Evolutionary conservation across 2,888 invertebrate genomes (phyloP), one percentile per base, ranked within the genome.

Genomic region (Fissipunctia ypsillon): DNA sequence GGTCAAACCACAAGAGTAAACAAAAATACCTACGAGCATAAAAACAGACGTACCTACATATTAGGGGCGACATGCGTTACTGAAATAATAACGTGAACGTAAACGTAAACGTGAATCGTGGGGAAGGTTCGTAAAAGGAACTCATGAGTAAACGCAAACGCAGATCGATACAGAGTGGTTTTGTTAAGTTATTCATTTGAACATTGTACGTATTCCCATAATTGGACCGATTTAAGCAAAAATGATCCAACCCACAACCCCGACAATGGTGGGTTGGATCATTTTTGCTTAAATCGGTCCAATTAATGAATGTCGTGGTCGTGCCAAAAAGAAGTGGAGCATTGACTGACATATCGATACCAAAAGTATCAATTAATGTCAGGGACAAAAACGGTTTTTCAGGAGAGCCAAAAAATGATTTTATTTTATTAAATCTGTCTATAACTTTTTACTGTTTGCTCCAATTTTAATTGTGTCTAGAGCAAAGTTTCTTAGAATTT

Each of bases 271-370:
- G n/a, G n/a, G n/a, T n/a, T n/a, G n/a, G n/a, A n/a, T n/a, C n/a
- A n/a, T n/a, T n/a, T n/a, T n/a, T n/a, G n/a, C n/a, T n/a, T n/a
- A n/a, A n/a, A n/a, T n/a, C n/a, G n/a, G n/a, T n/a, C n/a, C n/a
- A n/a, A n/a, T n/a, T n/a, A n/a, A 35, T 28, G 31, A 59, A 64
- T 76, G 4, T 45, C 35, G 61, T 78, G 73, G 12, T 45, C 28
- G 54, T 81, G 81, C 74, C 81, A 81, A 69, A 69, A 56, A 78
- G 12, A 81, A 78, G 1, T 69, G 61, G 78, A 63, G 38, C 82
- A 54, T 35, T 71, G 45, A 67, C 64, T 67, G 78, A 45, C 81
- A 76, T 25, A 66, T n/a, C n/a, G n/a, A n/a, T n/a, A n/a, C n/a
- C n/a, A n/a, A n/a, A n/a, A n/a, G n/a, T n/a, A n/a, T n/a, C n/a